Evolutionary conservation across 2,888 invertebrate species (phyloP).

Genomic region (Marasmarcha lunaedactyla): DNA sequence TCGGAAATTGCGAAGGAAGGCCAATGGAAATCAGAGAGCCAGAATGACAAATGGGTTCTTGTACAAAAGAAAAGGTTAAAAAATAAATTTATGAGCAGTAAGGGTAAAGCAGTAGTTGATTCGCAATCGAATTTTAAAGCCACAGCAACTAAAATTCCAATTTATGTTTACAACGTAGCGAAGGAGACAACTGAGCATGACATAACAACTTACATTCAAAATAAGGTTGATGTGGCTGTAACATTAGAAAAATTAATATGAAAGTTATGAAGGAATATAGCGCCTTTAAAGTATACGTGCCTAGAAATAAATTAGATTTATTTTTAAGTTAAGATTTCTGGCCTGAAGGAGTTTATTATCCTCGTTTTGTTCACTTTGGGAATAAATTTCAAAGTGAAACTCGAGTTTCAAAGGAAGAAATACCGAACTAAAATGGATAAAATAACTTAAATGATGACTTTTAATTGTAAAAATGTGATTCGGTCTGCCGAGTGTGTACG

Average conservation of each 20-base stretch:
- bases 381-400: constrained; percentile 1
- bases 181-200: constrained; percentile 10
- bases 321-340: constrained; percentile 15
- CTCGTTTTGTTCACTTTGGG: constrained; percentile 13
- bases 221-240: constrained; percentile 9
- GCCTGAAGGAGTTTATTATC: constrained; percentile 16
- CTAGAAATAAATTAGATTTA: constrained; percentile 10
- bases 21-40: constrained; percentile 4
- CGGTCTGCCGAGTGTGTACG: not conserved
- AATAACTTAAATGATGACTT: not conserved
- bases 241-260: constrained; percentile 11
- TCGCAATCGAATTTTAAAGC: constrained; percentile 13
- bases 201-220: constrained; percentile 12
- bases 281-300: constrained; percentile 14
- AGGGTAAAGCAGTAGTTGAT: constrained; percentile 4
- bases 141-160: constrained; percentile 13
- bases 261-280: constrained; percentile 12
- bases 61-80: constrained; percentile 11
- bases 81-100: constrained; percentile 11
- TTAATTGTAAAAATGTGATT: constrained; percentile 1
- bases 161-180: constrained; percentile 15
- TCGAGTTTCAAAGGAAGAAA: no score
- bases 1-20: not conserved
- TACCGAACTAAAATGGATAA: not conserved
- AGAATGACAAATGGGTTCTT: constrained; percentile 6